phyloP scores from a whole-genome alignment of 2,797 vertebrate species.

The Catamblyrhynchus diadema region DNA sequence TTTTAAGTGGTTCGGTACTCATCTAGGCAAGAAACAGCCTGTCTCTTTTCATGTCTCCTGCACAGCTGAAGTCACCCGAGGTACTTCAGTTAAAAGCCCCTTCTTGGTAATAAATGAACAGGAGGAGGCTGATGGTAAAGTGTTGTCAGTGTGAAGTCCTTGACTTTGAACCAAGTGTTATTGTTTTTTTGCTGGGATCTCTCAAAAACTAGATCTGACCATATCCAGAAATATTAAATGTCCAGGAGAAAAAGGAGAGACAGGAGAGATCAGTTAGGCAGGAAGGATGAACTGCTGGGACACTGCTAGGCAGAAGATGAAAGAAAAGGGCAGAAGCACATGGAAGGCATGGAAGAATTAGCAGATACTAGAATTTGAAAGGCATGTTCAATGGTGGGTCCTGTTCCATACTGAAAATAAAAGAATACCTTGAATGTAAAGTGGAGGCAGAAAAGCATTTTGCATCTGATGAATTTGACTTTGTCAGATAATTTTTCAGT shows the following conservation, averaged over 20 bases:
- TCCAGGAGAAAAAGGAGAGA: background rate
- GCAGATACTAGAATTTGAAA: background rate
- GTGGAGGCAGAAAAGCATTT: background rate
- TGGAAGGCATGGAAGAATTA: background rate
- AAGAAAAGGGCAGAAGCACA: background rate
- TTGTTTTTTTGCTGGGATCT: background rate
- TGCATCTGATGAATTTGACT: background rate
- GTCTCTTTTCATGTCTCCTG: background rate
- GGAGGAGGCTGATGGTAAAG: background rate
- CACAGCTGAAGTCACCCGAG: background rate
- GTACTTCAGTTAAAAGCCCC: slow-evolving; percentile 5
- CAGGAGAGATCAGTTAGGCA: background rate
- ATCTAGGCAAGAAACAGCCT: background rate
- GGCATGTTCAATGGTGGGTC: background rate
- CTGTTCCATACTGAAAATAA: background rate
- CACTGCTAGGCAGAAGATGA: background rate
- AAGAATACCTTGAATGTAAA: background rate
- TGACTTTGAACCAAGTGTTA: background rate
- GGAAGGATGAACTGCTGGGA: background rate
- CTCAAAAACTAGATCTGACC: background rate
- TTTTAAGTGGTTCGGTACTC: background rate
- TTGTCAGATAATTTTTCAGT: background rate
- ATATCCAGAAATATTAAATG: background rate
- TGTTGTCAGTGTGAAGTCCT: background rate
- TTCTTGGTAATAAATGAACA: background rate